Conservation (phyloP, 2,888 invertebrate genomes). For the Epinotia bilunana region DNA sequence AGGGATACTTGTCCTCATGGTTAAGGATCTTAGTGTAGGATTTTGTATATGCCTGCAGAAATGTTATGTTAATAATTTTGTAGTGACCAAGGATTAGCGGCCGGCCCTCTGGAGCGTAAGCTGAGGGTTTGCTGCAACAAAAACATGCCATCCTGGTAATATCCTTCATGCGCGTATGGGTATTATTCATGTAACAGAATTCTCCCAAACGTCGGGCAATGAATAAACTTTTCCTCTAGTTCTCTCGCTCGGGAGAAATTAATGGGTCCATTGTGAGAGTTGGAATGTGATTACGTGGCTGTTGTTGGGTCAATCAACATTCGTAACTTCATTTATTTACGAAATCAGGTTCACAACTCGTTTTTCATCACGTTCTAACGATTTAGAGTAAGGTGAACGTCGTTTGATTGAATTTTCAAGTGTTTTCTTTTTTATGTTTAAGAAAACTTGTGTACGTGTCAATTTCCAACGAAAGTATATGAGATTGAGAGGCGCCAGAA, state of each 20-base stretch:
- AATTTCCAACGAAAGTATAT: too few relatives aligned
- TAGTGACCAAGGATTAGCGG: constrained; percentile 29
- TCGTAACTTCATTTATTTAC: constrained; percentile 34
- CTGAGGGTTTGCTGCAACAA: constrained; percentile 22
- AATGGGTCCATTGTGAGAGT: constrained; percentile 41
- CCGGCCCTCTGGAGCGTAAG: constrained; percentile 1
- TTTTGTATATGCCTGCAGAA: background rate
- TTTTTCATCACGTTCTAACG: background rate
- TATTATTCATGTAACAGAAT: constrained; percentile 40
- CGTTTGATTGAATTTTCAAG: too few relatives aligned
- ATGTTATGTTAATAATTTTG: constrained; percentile 21
- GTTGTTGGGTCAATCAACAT: constrained; percentile 39
- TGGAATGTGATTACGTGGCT: constrained; percentile 38
- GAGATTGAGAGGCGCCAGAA: too few relatives aligned
- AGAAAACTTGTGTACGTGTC: too few relatives aligned
- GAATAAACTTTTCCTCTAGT: constrained; percentile 41
- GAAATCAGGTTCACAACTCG: constrained; percentile 20
- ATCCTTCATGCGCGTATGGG: constrained; percentile 28
- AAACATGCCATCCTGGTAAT: constrained; percentile 27
- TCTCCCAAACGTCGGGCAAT: constrained; percentile 36
- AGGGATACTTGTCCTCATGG: background rate
- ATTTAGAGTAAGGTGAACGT: background rate
- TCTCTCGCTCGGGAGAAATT: constrained; percentile 38
- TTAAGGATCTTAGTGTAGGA: background rate
- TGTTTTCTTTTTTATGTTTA: too few relatives aligned